Conservation (phyloP, 64 coral and sea anemone species). For the Acropora tenuis region DNA sequence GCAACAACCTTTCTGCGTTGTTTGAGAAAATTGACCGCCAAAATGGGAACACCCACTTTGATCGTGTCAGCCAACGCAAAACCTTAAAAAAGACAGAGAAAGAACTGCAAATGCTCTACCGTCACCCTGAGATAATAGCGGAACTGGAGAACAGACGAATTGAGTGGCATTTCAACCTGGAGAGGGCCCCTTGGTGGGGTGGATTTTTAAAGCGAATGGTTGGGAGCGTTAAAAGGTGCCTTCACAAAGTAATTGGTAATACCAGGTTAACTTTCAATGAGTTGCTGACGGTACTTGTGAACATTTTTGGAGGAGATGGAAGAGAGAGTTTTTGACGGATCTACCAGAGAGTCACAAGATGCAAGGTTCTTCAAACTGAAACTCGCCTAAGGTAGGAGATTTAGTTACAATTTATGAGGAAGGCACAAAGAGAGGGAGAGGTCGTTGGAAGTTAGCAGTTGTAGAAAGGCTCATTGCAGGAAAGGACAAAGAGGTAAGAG, state of each 20-base stretch:
- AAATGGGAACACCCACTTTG: not conserved
- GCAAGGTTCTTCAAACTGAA: not conserved
- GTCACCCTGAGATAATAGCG: not conserved
- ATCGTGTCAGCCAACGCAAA: not conserved
- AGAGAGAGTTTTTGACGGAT: not conserved
- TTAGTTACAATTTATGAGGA: not conserved
- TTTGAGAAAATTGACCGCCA: not conserved
- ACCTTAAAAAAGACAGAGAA: not conserved
- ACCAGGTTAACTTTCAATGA: not conserved
- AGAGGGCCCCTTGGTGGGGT: not conserved
- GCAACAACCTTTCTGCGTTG: not conserved
- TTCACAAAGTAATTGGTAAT: not conserved
- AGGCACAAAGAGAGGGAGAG: not conserved
- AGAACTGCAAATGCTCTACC: not conserved
- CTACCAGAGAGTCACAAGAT: not conserved
- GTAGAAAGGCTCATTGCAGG: not conserved
- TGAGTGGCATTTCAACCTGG: not conserved
- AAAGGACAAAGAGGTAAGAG: not conserved
- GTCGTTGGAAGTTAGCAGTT: not conserved
- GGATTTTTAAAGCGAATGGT: not conserved
- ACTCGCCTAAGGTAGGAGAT: not conserved
- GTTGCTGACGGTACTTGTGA: not conserved
- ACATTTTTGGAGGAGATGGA: not conserved
- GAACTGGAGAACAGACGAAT: not conserved
- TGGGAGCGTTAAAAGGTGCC: not conserved